Evolutionary conservation across 2,113 vertebrate genomes (phyloP).

Genomic region (Atlantisia rogersi): DNA sequence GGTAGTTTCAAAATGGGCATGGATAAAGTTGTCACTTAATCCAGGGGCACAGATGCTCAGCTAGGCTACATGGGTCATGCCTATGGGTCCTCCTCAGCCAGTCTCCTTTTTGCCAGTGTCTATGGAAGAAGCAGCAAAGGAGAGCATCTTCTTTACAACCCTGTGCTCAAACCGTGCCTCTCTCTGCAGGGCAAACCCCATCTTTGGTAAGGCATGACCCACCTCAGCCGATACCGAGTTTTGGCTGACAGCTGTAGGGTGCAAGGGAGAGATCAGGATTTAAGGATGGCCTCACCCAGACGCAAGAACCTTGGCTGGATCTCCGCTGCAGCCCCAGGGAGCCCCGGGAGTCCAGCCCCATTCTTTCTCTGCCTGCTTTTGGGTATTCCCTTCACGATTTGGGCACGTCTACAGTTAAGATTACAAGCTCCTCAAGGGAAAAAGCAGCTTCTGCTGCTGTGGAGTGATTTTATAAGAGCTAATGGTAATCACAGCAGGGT

Average conservation of each 20-base stretch:
- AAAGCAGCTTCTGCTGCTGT: not conserved
- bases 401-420: not conserved
- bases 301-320: not conserved
- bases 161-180: not conserved
- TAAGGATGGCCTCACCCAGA: not conserved
- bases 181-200: not conserved
- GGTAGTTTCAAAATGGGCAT: not conserved
- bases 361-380: not conserved
- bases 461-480: not conserved
- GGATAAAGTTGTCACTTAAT: not conserved
- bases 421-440: not conserved
- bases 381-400: not conserved
- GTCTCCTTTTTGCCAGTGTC: not conserved
- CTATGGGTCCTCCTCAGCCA: not conserved
- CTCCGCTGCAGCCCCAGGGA: accelerated
- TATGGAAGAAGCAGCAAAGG: not conserved
- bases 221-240: accelerated
- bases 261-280: not conserved
- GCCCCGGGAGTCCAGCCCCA: accelerated
- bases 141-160: not conserved
- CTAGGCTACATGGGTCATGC: not conserved
- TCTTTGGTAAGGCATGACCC: not conserved
- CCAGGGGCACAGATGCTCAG: not conserved
- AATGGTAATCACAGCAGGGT: not conserved
- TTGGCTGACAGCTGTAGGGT: not conserved